phyloP scores from a whole-genome alignment of 1,140 invertebrate genomes.

The Drosophila melanica region DNA sequence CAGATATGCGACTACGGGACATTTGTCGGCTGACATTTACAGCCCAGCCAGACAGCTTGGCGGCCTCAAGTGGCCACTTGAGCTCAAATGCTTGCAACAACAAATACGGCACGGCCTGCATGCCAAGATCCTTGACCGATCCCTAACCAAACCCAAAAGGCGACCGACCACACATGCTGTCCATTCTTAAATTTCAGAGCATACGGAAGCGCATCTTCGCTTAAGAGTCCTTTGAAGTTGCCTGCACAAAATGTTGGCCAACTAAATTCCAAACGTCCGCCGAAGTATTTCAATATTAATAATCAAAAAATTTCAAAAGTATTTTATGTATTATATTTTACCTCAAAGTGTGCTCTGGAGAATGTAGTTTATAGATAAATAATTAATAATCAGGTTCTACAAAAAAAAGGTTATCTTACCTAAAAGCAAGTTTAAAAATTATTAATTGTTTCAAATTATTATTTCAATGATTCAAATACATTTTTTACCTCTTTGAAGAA shows the following conservation, averaged over 20 bases:
- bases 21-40: constrained; percentile 36
- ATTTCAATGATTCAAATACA: no score
- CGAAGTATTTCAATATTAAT: not conserved
- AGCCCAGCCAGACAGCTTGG: constrained; percentile 61
- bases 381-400: no score
- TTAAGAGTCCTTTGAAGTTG: constrained; percentile 34
- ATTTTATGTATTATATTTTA: no score
- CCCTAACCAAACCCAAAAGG: not conserved
- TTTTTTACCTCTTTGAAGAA: no score
- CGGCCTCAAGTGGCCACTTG: constrained; percentile 75
- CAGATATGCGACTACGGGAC: constrained; percentile 14
- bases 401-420: no score
- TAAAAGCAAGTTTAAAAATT: no score
- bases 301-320: no score
- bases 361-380: no score
- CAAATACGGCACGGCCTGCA: constrained; percentile 41
- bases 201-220: constrained; percentile 44
- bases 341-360: no score
- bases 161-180: constrained; percentile 34
- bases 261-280: no score
- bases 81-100: constrained; percentile 39
- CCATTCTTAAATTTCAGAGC: constrained; percentile 21
- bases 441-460: no score
- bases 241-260: not conserved
- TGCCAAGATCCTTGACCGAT: not conserved